Evolutionary conservation across 2,888 invertebrate species (phyloP), one percentile per base, ranked within the genome.

Genomic region (Tipula vernalis): DNA sequence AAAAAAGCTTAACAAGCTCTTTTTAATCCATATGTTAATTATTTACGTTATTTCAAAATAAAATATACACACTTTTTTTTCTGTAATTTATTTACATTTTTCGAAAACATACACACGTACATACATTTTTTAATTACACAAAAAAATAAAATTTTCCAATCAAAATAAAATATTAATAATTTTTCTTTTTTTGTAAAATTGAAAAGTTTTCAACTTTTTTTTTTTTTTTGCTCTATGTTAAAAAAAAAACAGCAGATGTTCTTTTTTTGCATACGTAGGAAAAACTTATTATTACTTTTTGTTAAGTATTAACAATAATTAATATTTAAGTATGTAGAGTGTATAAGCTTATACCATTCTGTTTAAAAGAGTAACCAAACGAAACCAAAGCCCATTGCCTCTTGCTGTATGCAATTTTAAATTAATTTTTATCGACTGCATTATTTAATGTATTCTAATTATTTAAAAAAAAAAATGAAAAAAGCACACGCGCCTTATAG

Each of bases 11-110:
- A 71, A 28, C 71, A 10, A 71, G 71, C 71, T 71, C 28, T 71
- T 71, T 71, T 71, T 71, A 71, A 71, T 71, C 71, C 71, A 71
- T 71, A 71, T 71, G 71, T 71, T 71, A 71, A 71, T 71, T 71
- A 71, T 71, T 18, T 71, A 71, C 71, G 71, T 71, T 71, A 28
- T 71, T 71, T 71, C 71, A 28, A 71, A 71, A 71, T 28, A 71
- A 3, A 71, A 71, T 71, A 28, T 71, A 15, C 15, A 51, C 5
- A 71, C 28, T 8, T 12, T 71, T 51, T 71, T 71, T 71, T 71
- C 10, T 12, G 44, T 44, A 44, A 44, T 44, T 44, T 44, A 71
- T 71, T 71, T 71, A 71, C 12, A 28, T 18, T 71, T 57, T 57
- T 39, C n/a, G n/a, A n/a, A n/a, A n/a, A 39, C 39, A 39, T 39